Conservation (phyloP, 1,140 invertebrate species). For the Anagrus nilaparvatae region DNA sequence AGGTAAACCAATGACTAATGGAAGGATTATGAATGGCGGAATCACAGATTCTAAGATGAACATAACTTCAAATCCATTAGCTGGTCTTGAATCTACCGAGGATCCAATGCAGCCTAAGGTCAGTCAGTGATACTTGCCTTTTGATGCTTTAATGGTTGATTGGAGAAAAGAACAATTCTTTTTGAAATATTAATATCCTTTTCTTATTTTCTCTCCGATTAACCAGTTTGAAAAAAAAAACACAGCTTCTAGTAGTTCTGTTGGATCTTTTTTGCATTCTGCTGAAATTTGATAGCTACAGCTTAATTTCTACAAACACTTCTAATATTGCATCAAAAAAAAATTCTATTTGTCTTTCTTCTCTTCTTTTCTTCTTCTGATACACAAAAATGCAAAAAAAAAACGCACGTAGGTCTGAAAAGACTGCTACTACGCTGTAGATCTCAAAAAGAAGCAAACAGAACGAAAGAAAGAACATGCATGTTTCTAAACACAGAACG, state of each 20-base stretch:
- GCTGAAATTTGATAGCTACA: slow-evolving; percentile 1
- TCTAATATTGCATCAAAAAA: neutral
- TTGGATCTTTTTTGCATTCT: slow-evolving; percentile 7
- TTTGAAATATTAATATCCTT: neutral
- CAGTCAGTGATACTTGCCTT: slow-evolving; percentile 27
- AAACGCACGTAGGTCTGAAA: slow-evolving; percentile 36
- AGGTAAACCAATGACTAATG: slow-evolving; percentile 47
- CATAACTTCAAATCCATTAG: slow-evolving; percentile 59
- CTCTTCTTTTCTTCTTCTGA: neutral
- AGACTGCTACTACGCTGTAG: slow-evolving; percentile 32
- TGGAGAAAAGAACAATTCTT: slow-evolving; percentile 10
- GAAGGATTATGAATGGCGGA: slow-evolving; percentile 43
- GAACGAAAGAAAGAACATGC: slow-evolving; percentile 31
- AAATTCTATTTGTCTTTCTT: neutral
- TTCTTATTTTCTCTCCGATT: slow-evolving; percentile 8
- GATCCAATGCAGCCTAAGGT: slow-evolving; percentile 46
- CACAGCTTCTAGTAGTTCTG: slow-evolving; percentile 4
- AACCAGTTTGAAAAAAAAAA: slow-evolving; percentile 2
- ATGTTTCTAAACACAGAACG: slow-evolving; percentile 43
- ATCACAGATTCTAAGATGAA: slow-evolving; percentile 50
- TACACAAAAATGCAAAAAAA: slow-evolving; percentile 4
- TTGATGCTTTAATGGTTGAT: slow-evolving; percentile 15
- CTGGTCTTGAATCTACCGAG: slow-evolving; percentile 49
- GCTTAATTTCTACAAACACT: neutral
- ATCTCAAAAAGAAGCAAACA: slow-evolving; percentile 42